Base-by-base conservation (phyloP, 37 sponge, comb jelly and placozoan genomes). In the Chondrilla cf. caribensis region DNA sequence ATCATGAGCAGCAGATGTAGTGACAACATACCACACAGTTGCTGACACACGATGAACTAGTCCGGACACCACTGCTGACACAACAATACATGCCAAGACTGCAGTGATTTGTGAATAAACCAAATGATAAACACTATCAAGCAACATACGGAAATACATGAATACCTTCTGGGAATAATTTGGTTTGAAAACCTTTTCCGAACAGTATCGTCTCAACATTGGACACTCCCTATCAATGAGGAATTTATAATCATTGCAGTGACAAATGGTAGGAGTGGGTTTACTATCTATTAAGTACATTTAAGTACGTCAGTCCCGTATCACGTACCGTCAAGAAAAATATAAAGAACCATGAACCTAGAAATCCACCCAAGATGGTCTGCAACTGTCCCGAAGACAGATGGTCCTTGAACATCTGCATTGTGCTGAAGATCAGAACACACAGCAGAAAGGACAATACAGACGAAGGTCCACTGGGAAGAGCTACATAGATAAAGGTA, bases 41-140 rank as follows among this genome's bases (percentile, higher is more conserved):
- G 88, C 90, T 79, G 85, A 92, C 31, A 95, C 90, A 41, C 96
- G 65, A 62, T 95, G 96, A 15, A 95, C 90, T 31, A 84, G 40
- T 6, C 78, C 96, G 0, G 93, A 87, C 40, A 76, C 93, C 17
- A 84, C 54, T 67, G 85, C 83, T 11, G 96, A 42, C 0, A 82
- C 60, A 0, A 87, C 24, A 0, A 94, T 65, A 41, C 87, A 86
- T 21, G 55, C 55, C 8, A 83, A 15, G 29, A 91, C 95, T 90
- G 58, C 40, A 22, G 25, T 14, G 81, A 19, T 0, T 7, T 19
- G 54, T 43, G 73, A 41, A 70, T n/a, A 43, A 31, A 66, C 2
- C 14, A 7, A 19, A 17, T n/a, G 2, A 9, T 8, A 24, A 40
- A 24, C 21, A 54, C 19, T n/a, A n/a, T n/a, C 15, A 0, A 3